A percentile compares a stretch with the other conserved stretches of the same genome.
Evolutionary conservation across 2,113 vertebrate species (phyloP).

Genomic region (Triplophysa dalaica): DNA sequence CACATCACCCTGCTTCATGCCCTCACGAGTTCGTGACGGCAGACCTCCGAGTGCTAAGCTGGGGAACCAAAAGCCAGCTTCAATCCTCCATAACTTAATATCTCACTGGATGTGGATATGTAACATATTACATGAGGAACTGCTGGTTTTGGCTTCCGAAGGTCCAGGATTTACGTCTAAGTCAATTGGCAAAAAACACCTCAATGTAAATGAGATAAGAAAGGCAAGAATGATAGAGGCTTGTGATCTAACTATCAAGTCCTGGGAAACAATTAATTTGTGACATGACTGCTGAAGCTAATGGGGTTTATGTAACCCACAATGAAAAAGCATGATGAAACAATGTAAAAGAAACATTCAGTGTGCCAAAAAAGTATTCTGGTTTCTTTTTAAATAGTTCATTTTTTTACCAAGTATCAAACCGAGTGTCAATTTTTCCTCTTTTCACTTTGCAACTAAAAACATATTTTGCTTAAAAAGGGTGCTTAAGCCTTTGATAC

Average conservation of each 20-base stretch:
- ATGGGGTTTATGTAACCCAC: neutral
- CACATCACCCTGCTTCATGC: conserved; percentile 43
- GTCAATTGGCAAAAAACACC: conserved; percentile 45
- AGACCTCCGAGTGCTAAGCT: conserved; percentile 1
- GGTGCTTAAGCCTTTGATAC: too few relatives aligned
- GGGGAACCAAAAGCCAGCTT: conserved; percentile 25
- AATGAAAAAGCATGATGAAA: neutral
- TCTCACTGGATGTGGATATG: conserved; percentile 34
- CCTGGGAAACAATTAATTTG: neutral
- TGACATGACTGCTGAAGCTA: neutral
- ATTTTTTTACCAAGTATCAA: too few relatives aligned
- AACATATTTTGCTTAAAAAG: too few relatives aligned
- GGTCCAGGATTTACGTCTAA: neutral
- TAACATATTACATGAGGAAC: conserved; percentile 39
- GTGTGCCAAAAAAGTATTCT: too few relatives aligned
- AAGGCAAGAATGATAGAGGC: neutral
- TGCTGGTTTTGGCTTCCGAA: conserved; percentile 17
- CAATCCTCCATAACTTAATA: conserved; percentile 45
- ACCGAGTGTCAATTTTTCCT: neutral
- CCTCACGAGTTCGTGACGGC: conserved; percentile 38
- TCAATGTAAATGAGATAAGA: neutral
- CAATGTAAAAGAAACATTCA: neutral
- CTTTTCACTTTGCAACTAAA: too few relatives aligned
- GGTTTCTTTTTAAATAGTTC: too few relatives aligned
- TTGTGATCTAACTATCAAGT: neutral